A percentile compares a stretch with the other conserved stretches of the same genome.
Evolutionary conservation across 2,888 invertebrate genomes (phyloP).

Genomic region (Magallana nippona): DNA sequence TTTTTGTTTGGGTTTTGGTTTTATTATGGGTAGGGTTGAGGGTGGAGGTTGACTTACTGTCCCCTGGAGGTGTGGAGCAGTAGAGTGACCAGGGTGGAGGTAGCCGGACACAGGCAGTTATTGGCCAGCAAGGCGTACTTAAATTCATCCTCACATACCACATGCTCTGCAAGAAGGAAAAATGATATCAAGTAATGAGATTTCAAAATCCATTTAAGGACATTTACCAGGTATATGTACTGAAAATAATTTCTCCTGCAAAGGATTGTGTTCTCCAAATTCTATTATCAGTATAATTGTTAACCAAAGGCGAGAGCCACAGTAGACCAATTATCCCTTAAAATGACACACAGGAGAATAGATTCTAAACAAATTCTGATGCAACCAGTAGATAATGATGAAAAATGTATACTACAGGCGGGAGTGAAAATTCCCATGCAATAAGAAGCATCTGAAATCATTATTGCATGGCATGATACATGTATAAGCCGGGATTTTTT

Average conservation of each 20-base stretch:
- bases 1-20: too few species aligned
- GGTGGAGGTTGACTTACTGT: constrained; percentile 87
- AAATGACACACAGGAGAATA: too few species aligned
- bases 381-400: neutral
- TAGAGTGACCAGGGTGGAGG: constrained; percentile 96
- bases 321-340: too few species aligned
- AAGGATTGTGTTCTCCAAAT: too few species aligned
- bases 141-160: constrained; percentile 99
- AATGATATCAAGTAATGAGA: neutral
- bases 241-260: too few species aligned
- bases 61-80: constrained; percentile 97
- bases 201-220: neutral
- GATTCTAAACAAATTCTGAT: neutral
- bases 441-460: neutral
- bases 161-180: constrained; percentile 86
- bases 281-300: too few species aligned
- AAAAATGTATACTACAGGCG: neutral
- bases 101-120: constrained; percentile 98
- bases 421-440: neutral
- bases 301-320: too few species aligned
- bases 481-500: too few species aligned
- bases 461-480: neutral
- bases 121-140: constrained; percentile 97
- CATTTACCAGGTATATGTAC: neutral
- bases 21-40: too few species aligned